phyloP scores from a whole-genome alignment of 1,140 invertebrate genomes.

The Bilobella aurantiaca region DNA sequence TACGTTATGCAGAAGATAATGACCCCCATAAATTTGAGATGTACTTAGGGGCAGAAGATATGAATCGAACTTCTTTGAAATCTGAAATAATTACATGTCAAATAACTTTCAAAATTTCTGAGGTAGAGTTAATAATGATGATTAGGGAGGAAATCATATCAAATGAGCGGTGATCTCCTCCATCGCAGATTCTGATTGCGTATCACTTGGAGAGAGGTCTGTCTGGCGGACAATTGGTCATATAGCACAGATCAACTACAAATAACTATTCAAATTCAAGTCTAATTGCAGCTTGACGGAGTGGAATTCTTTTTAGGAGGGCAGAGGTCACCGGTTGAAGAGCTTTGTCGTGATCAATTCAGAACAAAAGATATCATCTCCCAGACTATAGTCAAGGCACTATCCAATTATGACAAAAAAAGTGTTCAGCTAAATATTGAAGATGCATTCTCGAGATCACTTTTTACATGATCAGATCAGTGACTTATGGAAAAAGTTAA shows the following conservation, averaged over 20 bases:
- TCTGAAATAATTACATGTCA: conserved; percentile 11
- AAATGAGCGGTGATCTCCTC: neutral
- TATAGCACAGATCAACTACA: neutral
- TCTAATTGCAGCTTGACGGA: conserved; percentile 6
- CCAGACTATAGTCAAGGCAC: no score
- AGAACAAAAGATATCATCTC: conserved; percentile 23
- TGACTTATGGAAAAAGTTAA: no score
- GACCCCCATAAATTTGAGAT: neutral
- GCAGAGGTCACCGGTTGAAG: conserved; percentile 25
- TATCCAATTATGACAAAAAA: no score
- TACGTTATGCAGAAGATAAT: no score
- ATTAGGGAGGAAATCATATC: neutral
- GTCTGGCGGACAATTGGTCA: neutral
- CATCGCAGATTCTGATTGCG: neutral
- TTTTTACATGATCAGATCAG: no score
- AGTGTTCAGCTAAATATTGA: no score
- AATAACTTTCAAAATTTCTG: neutral
- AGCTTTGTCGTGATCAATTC: conserved; percentile 28
- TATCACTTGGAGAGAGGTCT: neutral
- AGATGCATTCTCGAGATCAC: no score
- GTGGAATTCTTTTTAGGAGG: conserved; percentile 15
- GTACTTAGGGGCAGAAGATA: neutral
- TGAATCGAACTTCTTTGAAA: conserved; percentile 2
- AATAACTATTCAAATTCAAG: neutral
- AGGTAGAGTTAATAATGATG: neutral